Percentiles rank a stretch among this genome's conserved stretches.
phyloP scores from a whole-genome alignment of 2,888 invertebrate species.

The Drosophila rellima region DNA sequence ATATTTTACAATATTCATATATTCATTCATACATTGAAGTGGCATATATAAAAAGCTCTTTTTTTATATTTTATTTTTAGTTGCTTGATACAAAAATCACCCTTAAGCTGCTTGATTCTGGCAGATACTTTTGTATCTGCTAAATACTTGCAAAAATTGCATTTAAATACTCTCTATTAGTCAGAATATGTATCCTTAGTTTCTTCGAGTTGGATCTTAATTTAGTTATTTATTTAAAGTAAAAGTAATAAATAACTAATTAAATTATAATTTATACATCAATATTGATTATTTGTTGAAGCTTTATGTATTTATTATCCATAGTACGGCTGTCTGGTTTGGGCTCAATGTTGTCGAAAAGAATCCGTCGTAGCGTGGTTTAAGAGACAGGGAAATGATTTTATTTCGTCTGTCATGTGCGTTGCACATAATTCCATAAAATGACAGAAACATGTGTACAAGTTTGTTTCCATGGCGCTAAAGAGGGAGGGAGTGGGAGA shows the following conservation, averaged over 20 bases:
- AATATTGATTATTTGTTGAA: conserved; percentile 2
- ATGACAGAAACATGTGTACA: conserved; percentile 82
- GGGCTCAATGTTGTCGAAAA: conserved; percentile 59
- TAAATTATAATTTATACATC: too few species aligned
- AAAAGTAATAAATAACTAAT: too few species aligned
- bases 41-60: neutral
- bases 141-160: neutral
- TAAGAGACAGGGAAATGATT: conserved; percentile 68
- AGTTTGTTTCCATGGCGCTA: conserved; percentile 74
- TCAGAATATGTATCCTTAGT: too few species aligned
- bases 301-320: conserved; percentile 6
- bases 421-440: conserved; percentile 78
- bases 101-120: neutral
- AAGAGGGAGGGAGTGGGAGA: neutral
- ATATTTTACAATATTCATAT: neutral
- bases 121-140: neutral
- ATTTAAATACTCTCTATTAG: too few species aligned
- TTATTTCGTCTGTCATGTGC: conserved; percentile 74
- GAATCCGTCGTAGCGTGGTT: conserved; percentile 33
- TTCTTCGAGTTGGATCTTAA: too few species aligned
- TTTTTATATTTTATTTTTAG: neutral
- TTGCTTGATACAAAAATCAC: neutral
- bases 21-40: neutral
- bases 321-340: conserved; percentile 31
- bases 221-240: too few species aligned